Percentiles rank a stretch among this genome's conserved stretches.
Evolutionary conservation across 2,888 invertebrate species (phyloP).

Genomic region (Exocentrus adspersus): DNA sequence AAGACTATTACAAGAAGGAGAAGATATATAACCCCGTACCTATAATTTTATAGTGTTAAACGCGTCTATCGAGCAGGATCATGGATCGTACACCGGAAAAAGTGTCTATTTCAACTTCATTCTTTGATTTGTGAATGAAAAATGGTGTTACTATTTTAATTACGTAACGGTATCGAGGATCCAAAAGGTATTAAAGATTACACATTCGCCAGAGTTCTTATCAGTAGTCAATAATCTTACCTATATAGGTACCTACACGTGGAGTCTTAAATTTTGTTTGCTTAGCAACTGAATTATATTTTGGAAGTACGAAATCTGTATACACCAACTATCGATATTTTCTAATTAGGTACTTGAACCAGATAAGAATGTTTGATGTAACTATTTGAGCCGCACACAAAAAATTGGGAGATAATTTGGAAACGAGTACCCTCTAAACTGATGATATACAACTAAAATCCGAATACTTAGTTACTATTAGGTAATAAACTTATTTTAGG

Average conservation of each 20-base stretch:
- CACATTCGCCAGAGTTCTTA: not conserved
- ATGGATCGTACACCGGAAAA: not conserved
- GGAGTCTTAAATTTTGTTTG: conserved; percentile 2
- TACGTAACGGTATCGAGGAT: too few species aligned
- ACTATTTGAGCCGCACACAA: too few species aligned
- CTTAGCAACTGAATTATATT: conserved; percentile 12
- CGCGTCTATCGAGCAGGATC: not conserved
- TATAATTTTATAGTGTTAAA: conserved; percentile 33
- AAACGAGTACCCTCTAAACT: too few species aligned
- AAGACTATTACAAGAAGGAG: conserved; percentile 37
- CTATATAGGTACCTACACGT: not conserved
- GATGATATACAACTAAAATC: too few species aligned
- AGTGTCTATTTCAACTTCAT: not conserved
- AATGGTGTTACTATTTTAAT: too few species aligned
- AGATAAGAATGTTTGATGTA: too few species aligned
- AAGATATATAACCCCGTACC: conserved; percentile 34
- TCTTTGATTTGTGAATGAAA: not conserved
- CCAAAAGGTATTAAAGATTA: too few species aligned
- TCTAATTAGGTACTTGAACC: too few species aligned
- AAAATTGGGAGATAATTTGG: too few species aligned
- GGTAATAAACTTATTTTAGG: too few species aligned
- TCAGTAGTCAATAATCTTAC: not conserved
- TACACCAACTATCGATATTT: not conserved
- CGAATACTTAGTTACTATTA: too few species aligned
- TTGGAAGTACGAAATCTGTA: not conserved